Conservation (phyloP, 2,888 invertebrate species). For the Coleophora deauratella region DNA sequence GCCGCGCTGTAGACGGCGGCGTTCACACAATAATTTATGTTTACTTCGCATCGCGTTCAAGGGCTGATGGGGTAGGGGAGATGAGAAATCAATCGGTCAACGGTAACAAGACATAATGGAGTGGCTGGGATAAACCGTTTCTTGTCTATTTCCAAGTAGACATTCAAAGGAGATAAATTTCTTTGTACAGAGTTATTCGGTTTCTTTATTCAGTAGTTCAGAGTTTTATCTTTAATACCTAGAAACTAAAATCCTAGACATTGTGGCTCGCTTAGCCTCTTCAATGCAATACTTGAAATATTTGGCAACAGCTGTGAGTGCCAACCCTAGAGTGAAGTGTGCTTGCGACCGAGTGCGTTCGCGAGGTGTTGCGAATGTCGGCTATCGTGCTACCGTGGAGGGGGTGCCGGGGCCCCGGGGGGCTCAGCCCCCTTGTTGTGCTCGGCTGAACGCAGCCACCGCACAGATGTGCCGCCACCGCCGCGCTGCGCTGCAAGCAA, state of each 20-base stretch:
- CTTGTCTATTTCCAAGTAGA: no score
- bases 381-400: conserved; percentile 49
- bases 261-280: no score
- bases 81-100: no score
- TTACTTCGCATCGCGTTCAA: background rate
- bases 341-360: conserved; percentile 54
- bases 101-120: no score
- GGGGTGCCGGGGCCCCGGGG: conserved; percentile 20
- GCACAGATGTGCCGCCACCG: conserved; percentile 42
- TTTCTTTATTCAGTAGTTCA: no score
- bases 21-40: background rate
- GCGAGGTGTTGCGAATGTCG: conserved; percentile 69
- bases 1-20: background rate
- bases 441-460: conserved; percentile 54
- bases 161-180: no score
- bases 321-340: conserved; percentile 54
- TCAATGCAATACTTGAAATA: background rate
- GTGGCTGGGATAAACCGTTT: no score
- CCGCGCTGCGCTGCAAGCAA: conserved; percentile 28
- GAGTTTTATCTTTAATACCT: no score
- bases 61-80: no score
- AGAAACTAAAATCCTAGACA: no score
- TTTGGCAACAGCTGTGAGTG: conserved; percentile 6
- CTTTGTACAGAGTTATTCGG: no score
- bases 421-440: conserved; percentile 33